Conservation (phyloP, 2,888 invertebrate genomes). For the Cantharis lateralis region DNA sequence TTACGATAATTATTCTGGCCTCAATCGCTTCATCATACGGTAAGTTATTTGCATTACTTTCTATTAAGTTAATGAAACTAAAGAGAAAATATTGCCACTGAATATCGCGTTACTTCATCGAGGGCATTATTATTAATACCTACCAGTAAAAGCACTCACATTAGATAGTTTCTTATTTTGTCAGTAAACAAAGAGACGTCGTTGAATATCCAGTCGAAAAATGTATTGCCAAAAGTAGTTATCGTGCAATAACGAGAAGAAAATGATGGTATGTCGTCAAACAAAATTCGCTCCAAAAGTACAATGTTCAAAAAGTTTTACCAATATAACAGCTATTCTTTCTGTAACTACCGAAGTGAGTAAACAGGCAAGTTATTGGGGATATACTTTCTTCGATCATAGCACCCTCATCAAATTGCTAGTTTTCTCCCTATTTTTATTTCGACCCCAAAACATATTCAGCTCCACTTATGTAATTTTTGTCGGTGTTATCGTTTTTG, state of each 20-base stretch:
- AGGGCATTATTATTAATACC: background rate
- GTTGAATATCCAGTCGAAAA: background rate
- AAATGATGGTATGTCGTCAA: background rate
- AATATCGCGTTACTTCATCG: background rate
- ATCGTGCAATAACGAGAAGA: background rate
- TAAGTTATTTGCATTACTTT: constrained; percentile 15
- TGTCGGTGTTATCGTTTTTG: constrained; percentile 13
- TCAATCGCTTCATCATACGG: constrained; percentile 24
- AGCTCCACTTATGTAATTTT: constrained; percentile 23
- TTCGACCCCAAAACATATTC: constrained; percentile 14
- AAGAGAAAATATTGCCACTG: background rate
- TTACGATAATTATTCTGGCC: constrained; percentile 18
- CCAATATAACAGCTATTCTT: constrained; percentile 6
- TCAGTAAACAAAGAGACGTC: background rate
- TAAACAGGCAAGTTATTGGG: constrained; percentile 45
- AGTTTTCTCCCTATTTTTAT: constrained; percentile 28
- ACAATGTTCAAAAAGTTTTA: constrained; percentile 1
- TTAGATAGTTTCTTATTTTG: background rate
- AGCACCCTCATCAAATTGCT: constrained; percentile 35
- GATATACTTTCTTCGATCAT: constrained; percentile 40
- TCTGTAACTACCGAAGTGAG: constrained; percentile 40
- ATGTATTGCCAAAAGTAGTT: background rate
- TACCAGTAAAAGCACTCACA: background rate
- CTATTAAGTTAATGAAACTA: background rate
- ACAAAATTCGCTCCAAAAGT: background rate